Evolutionary conservation across 2,888 invertebrate species (phyloP).

Genomic region (Acholoe squamosa): DNA sequence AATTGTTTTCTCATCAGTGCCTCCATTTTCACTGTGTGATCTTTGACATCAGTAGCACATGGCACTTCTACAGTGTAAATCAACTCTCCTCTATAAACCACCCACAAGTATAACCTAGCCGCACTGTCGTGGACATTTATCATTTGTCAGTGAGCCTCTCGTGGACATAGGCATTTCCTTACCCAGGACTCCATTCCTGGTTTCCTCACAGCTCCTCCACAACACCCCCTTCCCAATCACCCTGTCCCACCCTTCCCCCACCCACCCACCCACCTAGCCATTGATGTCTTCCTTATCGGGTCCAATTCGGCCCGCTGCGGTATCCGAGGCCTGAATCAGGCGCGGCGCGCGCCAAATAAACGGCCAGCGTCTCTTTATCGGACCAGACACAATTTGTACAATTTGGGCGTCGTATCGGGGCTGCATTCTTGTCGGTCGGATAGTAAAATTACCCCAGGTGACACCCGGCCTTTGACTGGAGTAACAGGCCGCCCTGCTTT

Average conservation of each 20-base stretch:
- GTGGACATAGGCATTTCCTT: neutral
- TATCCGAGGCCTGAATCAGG: conserved; percentile 8
- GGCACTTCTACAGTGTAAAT: no score
- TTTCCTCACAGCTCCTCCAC: no score
- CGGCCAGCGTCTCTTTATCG: conserved; percentile 33
- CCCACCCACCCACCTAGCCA: neutral
- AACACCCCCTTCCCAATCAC: no score
- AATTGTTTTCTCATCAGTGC: no score
- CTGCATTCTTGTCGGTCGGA: conserved; percentile 45
- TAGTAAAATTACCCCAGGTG: conserved; percentile 55
- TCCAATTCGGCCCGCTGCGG: conserved; percentile 10
- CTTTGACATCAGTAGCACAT: no score
- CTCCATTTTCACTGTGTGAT: no score
- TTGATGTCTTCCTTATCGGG: conserved; percentile 52
- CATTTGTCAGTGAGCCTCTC: neutral
- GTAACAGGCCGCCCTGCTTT: conserved; percentile 28
- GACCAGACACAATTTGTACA: conserved; percentile 40
- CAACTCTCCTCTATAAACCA: no score
- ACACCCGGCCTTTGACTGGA: conserved; percentile 52
- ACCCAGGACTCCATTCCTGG: no score
- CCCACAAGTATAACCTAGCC: no score
- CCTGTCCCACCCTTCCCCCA: neutral
- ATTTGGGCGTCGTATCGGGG: conserved; percentile 39
- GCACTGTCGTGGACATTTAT: neutral
- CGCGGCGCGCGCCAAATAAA: conserved; percentile 18